Evolutionary conservation across 2,797 vertebrate genomes (phyloP).

Genomic region (Ctenochaetus hawaiiensis): DNA sequence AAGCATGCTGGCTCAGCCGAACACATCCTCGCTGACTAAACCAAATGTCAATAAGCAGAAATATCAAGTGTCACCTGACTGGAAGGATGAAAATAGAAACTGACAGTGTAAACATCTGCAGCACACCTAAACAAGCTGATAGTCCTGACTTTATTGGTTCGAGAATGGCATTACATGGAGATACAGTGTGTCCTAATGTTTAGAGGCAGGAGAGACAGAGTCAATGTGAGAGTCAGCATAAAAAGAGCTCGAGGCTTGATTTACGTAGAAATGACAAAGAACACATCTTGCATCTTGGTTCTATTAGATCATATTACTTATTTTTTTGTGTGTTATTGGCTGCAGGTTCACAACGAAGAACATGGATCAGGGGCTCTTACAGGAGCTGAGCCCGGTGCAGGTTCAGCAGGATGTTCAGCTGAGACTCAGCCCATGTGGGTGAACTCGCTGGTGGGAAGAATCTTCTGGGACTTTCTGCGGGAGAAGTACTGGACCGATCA

Average conservation of each 20-base stretch:
- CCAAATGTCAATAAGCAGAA: constrained; percentile 43
- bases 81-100: constrained; percentile 38
- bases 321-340: neutral
- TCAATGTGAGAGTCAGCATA: constrained; percentile 1
- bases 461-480: constrained; percentile 92
- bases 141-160: constrained; percentile 17
- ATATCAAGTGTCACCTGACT: constrained; percentile 54
- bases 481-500: constrained; percentile 90
- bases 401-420: constrained; percentile 17
- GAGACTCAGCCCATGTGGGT: constrained; percentile 82
- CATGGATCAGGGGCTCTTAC: constrained; percentile 39
- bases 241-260: neutral
- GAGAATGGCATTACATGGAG: neutral
- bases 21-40: constrained; percentile 44
- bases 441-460: constrained; percentile 88
- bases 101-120: constrained; percentile 28
- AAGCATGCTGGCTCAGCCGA: constrained; percentile 45
- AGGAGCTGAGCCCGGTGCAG: constrained; percentile 9
- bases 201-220: constrained; percentile 1
- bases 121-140: constrained; percentile 1
- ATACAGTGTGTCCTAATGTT: constrained; percentile 16
- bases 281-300: neutral
- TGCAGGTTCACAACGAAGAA: constrained; percentile 69
- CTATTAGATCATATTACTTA: neutral
- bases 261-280: neutral